A percentile compares a stretch with the other conserved stretches of the same genome.
These are phyloP conservation scores for Rhabdomys pumilio DNA, from an alignment of 2,797 vertebrate species.

Conservation along the genomic window DNA sequence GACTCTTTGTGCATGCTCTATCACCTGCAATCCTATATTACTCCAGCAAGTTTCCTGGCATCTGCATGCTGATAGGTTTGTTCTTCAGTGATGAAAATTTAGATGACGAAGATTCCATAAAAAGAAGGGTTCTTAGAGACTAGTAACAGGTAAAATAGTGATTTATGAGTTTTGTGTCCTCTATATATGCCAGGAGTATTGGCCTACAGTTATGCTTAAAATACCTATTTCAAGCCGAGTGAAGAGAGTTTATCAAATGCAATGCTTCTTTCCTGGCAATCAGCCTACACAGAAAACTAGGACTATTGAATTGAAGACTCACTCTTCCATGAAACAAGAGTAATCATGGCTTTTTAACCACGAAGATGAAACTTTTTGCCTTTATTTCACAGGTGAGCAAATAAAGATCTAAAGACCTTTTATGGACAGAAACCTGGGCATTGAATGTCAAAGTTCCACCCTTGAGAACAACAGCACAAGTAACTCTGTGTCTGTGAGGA, in stretches of 20 bases:
- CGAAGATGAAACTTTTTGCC: background rate
- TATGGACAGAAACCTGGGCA: background rate
- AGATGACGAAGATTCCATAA: background rate
- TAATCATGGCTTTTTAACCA: background rate
- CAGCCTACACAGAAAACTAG: background rate
- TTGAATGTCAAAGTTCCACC: background rate
- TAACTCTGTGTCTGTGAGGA: background rate
- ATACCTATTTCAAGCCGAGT: background rate
- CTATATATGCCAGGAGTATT: background rate
- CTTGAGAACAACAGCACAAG: background rate
- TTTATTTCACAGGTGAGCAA: conserved; percentile 17
- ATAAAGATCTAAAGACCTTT: background rate
- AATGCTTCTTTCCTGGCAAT: background rate
- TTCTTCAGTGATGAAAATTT: background rate
- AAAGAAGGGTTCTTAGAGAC: background rate
- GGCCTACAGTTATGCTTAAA: background rate
- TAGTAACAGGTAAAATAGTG: background rate
- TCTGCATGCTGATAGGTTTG: background rate
- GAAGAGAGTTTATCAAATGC: background rate
- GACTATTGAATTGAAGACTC: background rate
- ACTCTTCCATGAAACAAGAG: background rate
- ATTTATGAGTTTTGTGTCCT: background rate
- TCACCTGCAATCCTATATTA: background rate
- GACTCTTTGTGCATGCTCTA: background rate
- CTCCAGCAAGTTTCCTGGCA: background rate